phyloP scores from a whole-genome alignment of 2,113 vertebrate genomes.

The Cololabis saira region DNA sequence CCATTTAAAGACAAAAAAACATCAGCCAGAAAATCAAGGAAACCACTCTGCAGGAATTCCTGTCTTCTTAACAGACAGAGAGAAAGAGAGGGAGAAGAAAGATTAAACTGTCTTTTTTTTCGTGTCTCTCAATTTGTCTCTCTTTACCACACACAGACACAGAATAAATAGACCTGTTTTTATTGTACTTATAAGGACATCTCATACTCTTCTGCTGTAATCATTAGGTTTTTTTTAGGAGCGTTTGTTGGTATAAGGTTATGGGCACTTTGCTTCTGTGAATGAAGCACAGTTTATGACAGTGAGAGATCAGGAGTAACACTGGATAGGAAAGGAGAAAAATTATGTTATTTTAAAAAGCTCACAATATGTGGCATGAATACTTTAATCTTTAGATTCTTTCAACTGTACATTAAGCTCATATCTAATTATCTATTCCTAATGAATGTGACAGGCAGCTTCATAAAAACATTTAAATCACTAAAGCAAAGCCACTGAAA shows the following conservation, averaged over 20 bases:
- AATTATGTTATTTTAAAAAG: background rate
- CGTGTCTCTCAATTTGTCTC: constrained; percentile 15
- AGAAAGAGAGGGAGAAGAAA: background rate
- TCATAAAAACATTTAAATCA: constrained; percentile 1
- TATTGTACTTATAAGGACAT: constrained; percentile 18
- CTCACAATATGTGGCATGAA: background rate
- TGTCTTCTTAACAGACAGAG: background rate
- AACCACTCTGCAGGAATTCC: background rate
- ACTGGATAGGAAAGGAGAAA: background rate
- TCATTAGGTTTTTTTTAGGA: constrained; percentile 7
- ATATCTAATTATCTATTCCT: background rate
- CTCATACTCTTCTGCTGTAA: constrained; percentile 5
- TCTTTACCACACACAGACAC: background rate
- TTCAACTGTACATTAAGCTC: constrained; percentile 10
- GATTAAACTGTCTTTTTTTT: background rate
- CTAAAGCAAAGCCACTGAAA: constrained; percentile 8
- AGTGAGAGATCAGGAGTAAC: no score
- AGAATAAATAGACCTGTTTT: constrained; percentile 7
- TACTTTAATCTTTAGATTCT: background rate
- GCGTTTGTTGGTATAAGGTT: background rate
- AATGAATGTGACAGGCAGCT: background rate
- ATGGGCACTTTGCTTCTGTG: background rate
- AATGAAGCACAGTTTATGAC: no score
- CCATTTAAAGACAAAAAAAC: constrained; percentile 19
- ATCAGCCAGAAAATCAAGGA: background rate